Conservation (phyloP, 64 coral and sea anemone species). For the Stylophora pistillata region DNA sequence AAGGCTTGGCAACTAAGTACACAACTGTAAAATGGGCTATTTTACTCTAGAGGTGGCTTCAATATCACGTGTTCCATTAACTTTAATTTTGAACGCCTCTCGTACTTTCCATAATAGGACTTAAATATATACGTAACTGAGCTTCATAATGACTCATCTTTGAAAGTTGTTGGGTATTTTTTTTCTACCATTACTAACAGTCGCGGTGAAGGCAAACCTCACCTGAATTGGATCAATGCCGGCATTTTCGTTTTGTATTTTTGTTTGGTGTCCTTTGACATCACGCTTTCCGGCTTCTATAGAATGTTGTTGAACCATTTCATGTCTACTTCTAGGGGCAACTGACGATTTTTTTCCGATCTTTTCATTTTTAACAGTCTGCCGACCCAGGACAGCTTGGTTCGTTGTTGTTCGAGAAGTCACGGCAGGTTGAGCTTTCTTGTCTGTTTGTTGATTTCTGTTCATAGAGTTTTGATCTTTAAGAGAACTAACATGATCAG, state of each 20-base stretch:
- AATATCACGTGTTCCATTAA: no score
- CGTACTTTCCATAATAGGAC: no score
- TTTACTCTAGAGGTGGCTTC: no score
- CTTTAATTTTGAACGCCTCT: no score
- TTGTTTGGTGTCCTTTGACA: not conserved
- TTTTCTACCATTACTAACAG: no score
- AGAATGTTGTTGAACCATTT: not conserved
- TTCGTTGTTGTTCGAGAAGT: not conserved
- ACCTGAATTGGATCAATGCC: not conserved
- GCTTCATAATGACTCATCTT: no score
- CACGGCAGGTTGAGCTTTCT: constrained; percentile 10
- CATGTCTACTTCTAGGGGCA: not conserved
- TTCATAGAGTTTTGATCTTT: not conserved
- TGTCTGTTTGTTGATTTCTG: constrained; percentile 8
- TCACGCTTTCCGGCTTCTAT: constrained; percentile 12
- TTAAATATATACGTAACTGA: no score
- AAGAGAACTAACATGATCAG: not conserved
- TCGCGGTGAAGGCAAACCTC: not conserved
- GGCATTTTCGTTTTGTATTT: not conserved
- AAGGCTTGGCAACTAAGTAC: no score
- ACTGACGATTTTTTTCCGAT: not conserved
- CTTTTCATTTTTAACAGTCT: not conserved
- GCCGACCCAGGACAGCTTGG: not conserved
- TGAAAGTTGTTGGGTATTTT: no score
- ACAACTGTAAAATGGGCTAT: not conserved